Percentiles rank a stretch among this genome's conserved stretches.
Conservation (phyloP, 2,797 vertebrate genomes). For the Gorsachius magnificus region DNA sequence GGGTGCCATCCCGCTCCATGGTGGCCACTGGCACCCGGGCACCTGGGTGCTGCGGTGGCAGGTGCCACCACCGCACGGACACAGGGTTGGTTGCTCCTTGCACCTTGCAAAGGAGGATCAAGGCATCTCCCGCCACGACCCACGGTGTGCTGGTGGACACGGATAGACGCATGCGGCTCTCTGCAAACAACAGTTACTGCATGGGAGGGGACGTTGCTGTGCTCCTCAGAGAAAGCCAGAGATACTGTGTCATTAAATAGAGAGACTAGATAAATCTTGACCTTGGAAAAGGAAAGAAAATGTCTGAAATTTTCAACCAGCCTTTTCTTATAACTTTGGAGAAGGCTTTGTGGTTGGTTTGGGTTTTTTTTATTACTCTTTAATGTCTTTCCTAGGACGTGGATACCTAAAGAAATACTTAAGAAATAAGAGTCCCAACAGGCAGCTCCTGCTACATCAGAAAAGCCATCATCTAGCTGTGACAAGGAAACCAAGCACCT, state of each 20-base stretch:
- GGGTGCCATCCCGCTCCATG: conserved; percentile 75
- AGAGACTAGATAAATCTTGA: not conserved
- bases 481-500: not conserved
- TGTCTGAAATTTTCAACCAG: not conserved
- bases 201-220: not conserved
- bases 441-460: not conserved
- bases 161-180: conserved; percentile 69
- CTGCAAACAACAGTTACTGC: conserved; percentile 61
- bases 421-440: not conserved
- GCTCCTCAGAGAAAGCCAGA: not conserved
- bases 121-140: conserved; percentile 71
- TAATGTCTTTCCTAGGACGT: not conserved
- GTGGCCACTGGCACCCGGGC: conserved; percentile 60
- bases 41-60: not conserved
- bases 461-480: not conserved
- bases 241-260: not conserved
- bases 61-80: conserved; percentile 83
- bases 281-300: not conserved
- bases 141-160: not conserved
- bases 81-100: conserved; percentile 64
- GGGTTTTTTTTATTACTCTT: not conserved
- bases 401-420: not conserved
- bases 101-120: conserved; percentile 78
- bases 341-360: not conserved
- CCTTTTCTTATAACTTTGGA: not conserved